A percentile compares a stretch with the other conserved stretches of the same genome.
Conservation (phyloP, 2,888 invertebrate species). For the Crocallis elinguaria region DNA sequence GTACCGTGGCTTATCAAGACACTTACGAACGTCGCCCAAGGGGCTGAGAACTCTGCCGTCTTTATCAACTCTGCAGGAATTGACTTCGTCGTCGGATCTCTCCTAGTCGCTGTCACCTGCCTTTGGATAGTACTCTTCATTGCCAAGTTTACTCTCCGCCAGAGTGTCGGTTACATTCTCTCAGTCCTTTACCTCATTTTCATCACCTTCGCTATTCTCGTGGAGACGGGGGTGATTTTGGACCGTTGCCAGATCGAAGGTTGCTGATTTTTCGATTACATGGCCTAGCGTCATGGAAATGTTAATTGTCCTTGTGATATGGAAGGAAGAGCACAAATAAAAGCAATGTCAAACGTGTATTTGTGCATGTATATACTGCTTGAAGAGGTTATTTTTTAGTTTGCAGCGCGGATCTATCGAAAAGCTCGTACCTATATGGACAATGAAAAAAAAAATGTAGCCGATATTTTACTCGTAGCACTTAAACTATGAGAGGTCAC, state of each 20-base stretch:
- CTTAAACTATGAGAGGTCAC: too few relatives aligned
- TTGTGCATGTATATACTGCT: too few relatives aligned
- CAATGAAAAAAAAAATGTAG: too few relatives aligned
- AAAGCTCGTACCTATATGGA: too few relatives aligned
- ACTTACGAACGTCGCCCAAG: slow-evolving; percentile 77
- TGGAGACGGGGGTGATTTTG: slow-evolving; percentile 90
- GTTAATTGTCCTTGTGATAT: neutral
- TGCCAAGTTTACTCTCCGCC: slow-evolving; percentile 89
- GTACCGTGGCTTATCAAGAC: slow-evolving; percentile 94
- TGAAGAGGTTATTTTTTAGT: too few relatives aligned
- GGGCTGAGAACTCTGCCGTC: slow-evolving; percentile 80
- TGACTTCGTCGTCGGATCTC: slow-evolving; percentile 91
- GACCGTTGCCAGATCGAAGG: slow-evolving; percentile 33
- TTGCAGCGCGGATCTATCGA: too few relatives aligned
- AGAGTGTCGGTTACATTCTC: slow-evolving; percentile 87
- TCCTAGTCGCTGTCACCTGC: slow-evolving; percentile 89
- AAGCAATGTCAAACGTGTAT: too few relatives aligned
- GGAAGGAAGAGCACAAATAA: neutral
- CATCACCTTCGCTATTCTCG: slow-evolving; percentile 90
- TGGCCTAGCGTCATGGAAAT: neutral
- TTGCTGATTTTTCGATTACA: slow-evolving; percentile 11
- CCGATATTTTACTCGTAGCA: too few relatives aligned
- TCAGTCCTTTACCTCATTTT: slow-evolving; percentile 88
- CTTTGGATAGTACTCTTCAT: slow-evolving; percentile 88
- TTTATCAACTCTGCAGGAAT: slow-evolving; percentile 91